Base-by-base conservation (phyloP, 2,797 vertebrate genomes). In the Fratercula arctica region DNA sequence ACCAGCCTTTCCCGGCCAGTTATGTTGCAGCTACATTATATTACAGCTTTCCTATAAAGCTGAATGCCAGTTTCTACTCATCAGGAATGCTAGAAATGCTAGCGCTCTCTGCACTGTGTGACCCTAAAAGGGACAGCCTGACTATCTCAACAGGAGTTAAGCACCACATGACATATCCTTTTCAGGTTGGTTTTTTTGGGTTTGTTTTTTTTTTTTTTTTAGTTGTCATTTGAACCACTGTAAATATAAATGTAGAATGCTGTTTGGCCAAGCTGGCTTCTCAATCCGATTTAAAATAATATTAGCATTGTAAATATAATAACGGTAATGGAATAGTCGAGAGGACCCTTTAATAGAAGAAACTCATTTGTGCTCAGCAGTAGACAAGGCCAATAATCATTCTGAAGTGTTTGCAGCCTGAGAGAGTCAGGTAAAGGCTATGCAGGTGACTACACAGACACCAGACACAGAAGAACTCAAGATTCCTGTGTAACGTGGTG, bases 401-500 rank as follows among this genome's bases (percentile, higher is more conserved):
- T 77, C 37, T 41, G 13, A 66, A 59, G 31, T 7, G 7, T 29
- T 8, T 53, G 33, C 51, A 61, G 68, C 26, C 50, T 35, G 31
- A 64, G 12, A 79, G n/a, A 35, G 28, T 18, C 26, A 45, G 26
- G 45, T 50, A 59, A 69, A 51, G 39, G 11, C 35, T 60, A 7
- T 6, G 1, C 4, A n/a, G 72, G 37, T 17, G 82, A n/a, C 72
- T 28, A 16, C 21, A 7, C 0, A 23, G 54, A 23, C 39, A 56
- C 7, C 37, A 74, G 35, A 16, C 2, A 7, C 66, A 51, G 54
- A 37, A 60, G 6, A 69, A 28, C 4, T 13, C 24, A 15, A n/a
- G 25, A 7, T 46, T 59, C 28, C 28, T 19, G 15, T 0, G 3
- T 3, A 6, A 23, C 12, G 33, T 24, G 45, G 53, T 53, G 43